Evolutionary conservation across 2,888 invertebrate genomes (phyloP).

Genomic region (Apotomis turbidana): DNA sequence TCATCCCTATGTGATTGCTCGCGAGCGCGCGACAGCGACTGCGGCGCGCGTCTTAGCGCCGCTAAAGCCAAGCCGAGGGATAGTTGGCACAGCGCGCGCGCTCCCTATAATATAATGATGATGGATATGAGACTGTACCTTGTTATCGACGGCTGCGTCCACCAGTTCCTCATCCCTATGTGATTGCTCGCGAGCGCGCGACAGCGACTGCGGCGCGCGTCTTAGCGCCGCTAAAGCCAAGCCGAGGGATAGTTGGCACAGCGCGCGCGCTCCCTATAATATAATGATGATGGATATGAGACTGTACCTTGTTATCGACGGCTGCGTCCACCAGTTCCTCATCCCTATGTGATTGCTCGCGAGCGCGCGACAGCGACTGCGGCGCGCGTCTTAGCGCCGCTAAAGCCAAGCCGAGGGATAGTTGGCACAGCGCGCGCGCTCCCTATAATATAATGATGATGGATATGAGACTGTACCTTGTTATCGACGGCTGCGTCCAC

Average conservation of each 20-base stretch:
- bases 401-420: slow-evolving; percentile 40
- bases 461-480: slow-evolving; percentile 62
- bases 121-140: slow-evolving; percentile 56
- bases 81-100: too few species aligned
- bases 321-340: slow-evolving; percentile 92
- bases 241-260: too few species aligned
- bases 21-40: slow-evolving; percentile 59
- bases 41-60: slow-evolving; percentile 73
- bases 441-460: too few species aligned
- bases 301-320: slow-evolving; percentile 85
- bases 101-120: too few species aligned
- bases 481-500: slow-evolving; percentile 91
- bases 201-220: slow-evolving; percentile 70
- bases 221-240: slow-evolving; percentile 65
- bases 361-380: slow-evolving; percentile 61
- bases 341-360: slow-evolving; percentile 87
- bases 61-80: slow-evolving; percentile 50
- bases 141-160: slow-evolving; percentile 90
- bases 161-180: slow-evolving; percentile 92
- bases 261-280: too few species aligned
- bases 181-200: slow-evolving; percentile 65
- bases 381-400: slow-evolving; percentile 75
- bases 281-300: too few species aligned
- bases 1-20: slow-evolving; percentile 90
- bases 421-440: too few species aligned